These are phyloP conservation scores for Spheniscus humboldti DNA, from an alignment of 2,797 vertebrate species.

Conservation along the genomic window DNA sequence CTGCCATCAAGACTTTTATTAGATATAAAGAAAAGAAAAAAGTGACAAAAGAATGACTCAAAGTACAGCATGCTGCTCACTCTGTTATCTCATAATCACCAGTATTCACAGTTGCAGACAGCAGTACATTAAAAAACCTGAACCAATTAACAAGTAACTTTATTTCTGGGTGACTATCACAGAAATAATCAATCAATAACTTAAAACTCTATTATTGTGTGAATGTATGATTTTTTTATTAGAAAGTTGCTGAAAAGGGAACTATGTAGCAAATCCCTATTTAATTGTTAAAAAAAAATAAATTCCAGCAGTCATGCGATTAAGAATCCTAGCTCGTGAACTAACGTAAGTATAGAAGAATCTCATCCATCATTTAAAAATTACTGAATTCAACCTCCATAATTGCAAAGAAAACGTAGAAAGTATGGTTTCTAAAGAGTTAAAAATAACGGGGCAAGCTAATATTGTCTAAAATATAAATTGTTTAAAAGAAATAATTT, in stretches of 20 bases:
- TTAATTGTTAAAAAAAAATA: background rate
- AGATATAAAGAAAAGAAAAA: background rate
- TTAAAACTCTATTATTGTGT: background rate
- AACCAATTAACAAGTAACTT: background rate
- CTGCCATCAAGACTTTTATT: background rate
- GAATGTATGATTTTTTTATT: background rate
- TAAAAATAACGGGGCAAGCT: background rate
- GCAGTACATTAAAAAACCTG: background rate
- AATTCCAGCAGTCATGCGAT: background rate
- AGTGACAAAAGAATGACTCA: background rate
- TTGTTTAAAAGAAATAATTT: background rate
- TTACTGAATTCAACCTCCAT: background rate
- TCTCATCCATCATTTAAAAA: background rate
- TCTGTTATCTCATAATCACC: background rate
- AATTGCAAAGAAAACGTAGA: background rate
- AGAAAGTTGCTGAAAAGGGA: background rate
- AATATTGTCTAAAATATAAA: background rate
- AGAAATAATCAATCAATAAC: background rate
- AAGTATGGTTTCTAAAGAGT: background rate
- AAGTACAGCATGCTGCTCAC: background rate
- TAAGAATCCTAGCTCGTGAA: background rate
- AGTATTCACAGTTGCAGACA: background rate
- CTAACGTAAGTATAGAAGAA: background rate
- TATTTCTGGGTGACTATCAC: background rate
- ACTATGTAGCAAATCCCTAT: background rate